Percentiles rank a stretch among this genome's conserved stretches.
phyloP scores from a whole-genome alignment of 2,113 vertebrate species.

The Lagopus muta region DNA sequence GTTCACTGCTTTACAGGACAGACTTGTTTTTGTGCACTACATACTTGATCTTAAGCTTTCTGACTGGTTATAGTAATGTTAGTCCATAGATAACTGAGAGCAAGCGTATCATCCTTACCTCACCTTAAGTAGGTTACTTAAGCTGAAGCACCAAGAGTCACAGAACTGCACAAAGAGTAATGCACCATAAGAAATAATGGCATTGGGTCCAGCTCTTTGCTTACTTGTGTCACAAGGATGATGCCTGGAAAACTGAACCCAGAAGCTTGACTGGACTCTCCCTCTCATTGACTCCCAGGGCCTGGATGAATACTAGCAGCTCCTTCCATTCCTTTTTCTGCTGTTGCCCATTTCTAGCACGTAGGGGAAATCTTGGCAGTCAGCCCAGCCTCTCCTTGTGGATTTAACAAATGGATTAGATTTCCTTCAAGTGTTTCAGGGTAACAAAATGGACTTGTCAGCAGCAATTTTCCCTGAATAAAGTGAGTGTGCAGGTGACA shows the following conservation, averaged over 20 bases:
- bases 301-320: neutral
- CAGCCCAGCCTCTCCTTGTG: neutral
- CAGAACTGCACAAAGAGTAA: neutral
- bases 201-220: neutral
- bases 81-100: neutral
- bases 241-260: neutral
- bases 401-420: neutral
- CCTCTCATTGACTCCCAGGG: neutral
- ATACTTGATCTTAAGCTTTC: neutral
- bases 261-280: neutral
- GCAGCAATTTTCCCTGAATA: neutral
- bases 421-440: neutral
- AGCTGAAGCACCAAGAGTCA: neutral
- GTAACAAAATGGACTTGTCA: neutral
- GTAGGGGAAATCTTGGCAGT: neutral
- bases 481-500: neutral
- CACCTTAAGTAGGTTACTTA: neutral
- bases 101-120: neutral
- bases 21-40: neutral
- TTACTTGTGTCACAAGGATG: neutral
- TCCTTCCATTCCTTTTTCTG: neutral
- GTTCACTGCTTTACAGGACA: neutral
- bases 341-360: neutral
- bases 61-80: neutral
- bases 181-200: neutral